These are phyloP conservation scores for Holotrichia oblita DNA, from an alignment of 1,140 invertebrate genomes.

Conservation along the genomic window DNA sequence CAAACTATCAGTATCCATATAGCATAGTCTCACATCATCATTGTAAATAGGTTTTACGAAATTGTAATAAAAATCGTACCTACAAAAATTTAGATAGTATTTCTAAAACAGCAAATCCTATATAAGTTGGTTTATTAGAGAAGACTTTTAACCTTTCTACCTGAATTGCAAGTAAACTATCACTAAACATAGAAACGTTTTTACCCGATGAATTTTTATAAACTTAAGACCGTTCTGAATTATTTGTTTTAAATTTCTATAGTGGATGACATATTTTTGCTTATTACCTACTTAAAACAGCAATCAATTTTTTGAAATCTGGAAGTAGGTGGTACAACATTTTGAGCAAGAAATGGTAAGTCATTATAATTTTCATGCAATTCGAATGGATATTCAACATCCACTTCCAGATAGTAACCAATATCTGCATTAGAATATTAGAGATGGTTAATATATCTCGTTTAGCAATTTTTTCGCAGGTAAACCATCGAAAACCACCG, in stretches of 20 bases:
- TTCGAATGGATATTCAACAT: conserved; percentile 55
- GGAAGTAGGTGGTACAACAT: conserved; percentile 40
- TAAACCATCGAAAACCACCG: conserved; percentile 61
- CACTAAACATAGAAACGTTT: conserved; percentile 50
- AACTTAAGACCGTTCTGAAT: no score
- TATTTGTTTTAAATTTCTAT: no score
- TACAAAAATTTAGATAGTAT: conserved; percentile 56
- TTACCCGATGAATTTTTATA: conserved; percentile 35
- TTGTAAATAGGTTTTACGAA: no score
- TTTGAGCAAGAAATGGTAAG: conserved; percentile 59
- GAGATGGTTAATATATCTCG: conserved; percentile 50
- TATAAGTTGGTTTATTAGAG: conserved; percentile 61
- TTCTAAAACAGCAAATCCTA: conserved; percentile 57
- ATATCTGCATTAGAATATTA: conserved; percentile 57
- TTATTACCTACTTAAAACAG: conserved; percentile 56
- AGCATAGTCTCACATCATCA: no score
- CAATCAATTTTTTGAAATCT: conserved; percentile 57
- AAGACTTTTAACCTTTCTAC: conserved; percentile 53
- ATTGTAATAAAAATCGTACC: conserved; percentile 45
- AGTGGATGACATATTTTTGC: no score
- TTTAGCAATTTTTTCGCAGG: conserved; percentile 42
- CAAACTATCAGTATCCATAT: no score
- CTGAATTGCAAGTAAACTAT: conserved; percentile 59
- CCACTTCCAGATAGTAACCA: conserved; percentile 66
- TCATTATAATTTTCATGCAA: conserved; percentile 58